Evolutionary conservation across 1,140 invertebrate species (phyloP).

Genomic region (Habropoda laboriosa): DNA sequence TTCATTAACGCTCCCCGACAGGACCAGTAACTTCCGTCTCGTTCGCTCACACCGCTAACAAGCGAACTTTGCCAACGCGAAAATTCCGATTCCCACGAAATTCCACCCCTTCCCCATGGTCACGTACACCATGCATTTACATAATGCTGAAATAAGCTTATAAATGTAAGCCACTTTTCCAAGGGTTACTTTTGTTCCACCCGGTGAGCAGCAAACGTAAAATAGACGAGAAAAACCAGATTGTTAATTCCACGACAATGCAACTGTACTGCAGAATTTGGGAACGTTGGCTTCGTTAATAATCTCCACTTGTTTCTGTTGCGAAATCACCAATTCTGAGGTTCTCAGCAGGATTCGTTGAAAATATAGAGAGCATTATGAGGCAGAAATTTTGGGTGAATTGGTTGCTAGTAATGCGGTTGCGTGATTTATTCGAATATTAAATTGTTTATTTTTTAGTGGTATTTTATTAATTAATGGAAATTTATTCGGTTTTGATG

Average conservation of each 20-base stretch:
- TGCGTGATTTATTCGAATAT: too few species aligned
- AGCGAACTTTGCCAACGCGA: conserved; percentile 35
- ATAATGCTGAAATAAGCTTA: conserved; percentile 14
- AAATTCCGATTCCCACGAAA: conserved; percentile 29
- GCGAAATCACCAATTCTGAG: too few species aligned
- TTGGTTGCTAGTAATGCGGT: too few species aligned
- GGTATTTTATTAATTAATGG: too few species aligned
- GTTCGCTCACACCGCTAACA: background rate
- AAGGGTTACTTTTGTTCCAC: background rate
- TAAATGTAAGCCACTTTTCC: conserved; percentile 37
- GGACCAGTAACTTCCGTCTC: background rate
- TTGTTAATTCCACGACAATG: background rate
- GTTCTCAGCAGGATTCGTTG: too few species aligned
- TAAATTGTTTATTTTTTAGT: too few species aligned
- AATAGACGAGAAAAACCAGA: background rate
- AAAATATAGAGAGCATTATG: too few species aligned
- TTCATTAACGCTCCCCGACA: conserved; percentile 41
- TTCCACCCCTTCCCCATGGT: background rate
- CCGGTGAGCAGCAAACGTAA: background rate
- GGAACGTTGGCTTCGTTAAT: background rate
- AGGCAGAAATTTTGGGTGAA: too few species aligned
- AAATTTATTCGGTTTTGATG: too few species aligned
- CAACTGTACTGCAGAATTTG: background rate
- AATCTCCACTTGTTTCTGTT: background rate
- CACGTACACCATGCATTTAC: conserved; percentile 15